Evolutionary conservation across 2,797 vertebrate species (phyloP), one percentile per base, ranked within the genome.

Genomic region (Coregonus sp.): DNA sequence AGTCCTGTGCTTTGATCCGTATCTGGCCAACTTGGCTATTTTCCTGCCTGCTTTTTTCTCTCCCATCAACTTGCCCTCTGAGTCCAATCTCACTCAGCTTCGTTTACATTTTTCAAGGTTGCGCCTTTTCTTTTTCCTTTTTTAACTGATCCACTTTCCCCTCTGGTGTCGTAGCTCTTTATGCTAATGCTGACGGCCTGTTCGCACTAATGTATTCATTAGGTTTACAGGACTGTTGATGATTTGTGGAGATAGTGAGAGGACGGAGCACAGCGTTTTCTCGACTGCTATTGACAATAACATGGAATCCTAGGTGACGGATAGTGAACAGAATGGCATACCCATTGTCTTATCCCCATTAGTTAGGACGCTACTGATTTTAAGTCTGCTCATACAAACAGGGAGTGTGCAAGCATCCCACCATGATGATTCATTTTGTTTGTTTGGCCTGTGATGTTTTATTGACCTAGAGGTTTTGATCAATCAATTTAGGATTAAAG

Each of bases 1-100:
- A 82, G 86, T 79, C 33, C 70, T 86, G 86, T 79, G 86, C 84
- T 69, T 29, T 81, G 86, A 90, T 89, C 89, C 84, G 76, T 81
- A 85, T 82, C 79, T 15, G 82, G 84, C 88, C 84, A 82, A 85
- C 86, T 71, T 52, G 33, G 78, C 72, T 52, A 65, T 59, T 40
- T 84, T 82, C 85, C 81, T 77, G 73, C 82, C 78, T 78, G 82
- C 25, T 67, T 29, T 72, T 31, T 29, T 69, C 72, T 79, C 75
- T 51, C 25, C 50, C 12, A 2, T 25, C 35, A 31, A 31, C 70
- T 40, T 82, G 61, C 75, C 29, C 54, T 72, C 76, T 79, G 78
- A 79, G 81, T 75, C 33, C 76, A 47, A 54, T 74, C 33, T 40
- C 73, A 81, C 52, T 29, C 77, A 69, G 59, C 69, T 29, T 75